Evolutionary conservation across 2,888 invertebrate genomes (phyloP), one percentile per base, ranked within the genome.

Genomic region (Athetis lepigone): DNA sequence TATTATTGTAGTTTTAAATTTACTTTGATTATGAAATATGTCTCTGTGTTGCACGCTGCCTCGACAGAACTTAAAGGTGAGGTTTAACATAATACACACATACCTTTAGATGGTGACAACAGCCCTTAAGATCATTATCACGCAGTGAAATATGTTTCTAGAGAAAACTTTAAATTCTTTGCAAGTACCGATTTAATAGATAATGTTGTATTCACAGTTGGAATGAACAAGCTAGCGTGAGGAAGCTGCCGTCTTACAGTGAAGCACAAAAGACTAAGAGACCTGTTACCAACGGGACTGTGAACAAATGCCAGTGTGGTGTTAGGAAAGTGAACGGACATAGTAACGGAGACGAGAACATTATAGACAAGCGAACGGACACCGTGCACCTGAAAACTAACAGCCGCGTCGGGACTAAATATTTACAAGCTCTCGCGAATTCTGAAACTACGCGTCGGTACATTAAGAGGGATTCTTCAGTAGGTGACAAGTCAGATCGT

Each of bases 31-130:
- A 89, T 93, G 93, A 91, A 90, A 86, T 80, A 79, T 86, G 59
- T 90, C 70, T 92, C 88, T 95, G 89, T 94, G 92, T 95, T 95
- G 90, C 95, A 95, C 92, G 95, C 95, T 93, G 95, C 95, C 91
- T 74, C 81, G 75, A 76, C 89, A 95, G 95, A 94, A 93, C 87
- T 72, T 95, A 94, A 95, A 94, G 95, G 95, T 95, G 91, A 94
- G 95, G 58, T 55, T 46, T 13, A 33, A 33, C 33, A 33, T 13
- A 13, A 11, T 7, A 51, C 18, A 46, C 49, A 37, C 21, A 43
- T 9, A 25, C 11, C 13, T 33, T 4, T 19, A n/a, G n/a, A 37
- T 4, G 7, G 18, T 18, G 2, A 13, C 33, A 1, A 33, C 4
- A 11, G 9, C 8, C 6, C 1, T 27, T 16, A 11, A 29, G 2